Conservation (phyloP, 2,113 vertebrate genomes). For the Sigmodon hispidus region DNA sequence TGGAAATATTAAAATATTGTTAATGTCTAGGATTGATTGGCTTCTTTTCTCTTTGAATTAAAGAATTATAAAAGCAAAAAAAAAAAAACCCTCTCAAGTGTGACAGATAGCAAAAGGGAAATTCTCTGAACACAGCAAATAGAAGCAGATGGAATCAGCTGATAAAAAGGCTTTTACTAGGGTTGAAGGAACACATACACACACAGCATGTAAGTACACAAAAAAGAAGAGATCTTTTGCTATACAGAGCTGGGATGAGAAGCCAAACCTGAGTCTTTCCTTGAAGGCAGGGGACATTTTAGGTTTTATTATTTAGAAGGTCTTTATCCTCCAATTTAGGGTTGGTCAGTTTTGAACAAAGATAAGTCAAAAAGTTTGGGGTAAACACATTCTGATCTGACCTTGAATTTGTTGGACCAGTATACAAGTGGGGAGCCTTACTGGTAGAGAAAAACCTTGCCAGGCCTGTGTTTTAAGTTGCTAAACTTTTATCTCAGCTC, state of each 20-base stretch:
- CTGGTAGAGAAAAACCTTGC: not conserved
- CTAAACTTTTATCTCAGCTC: not conserved
- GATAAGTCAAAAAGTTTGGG: not conserved
- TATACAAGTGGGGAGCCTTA: not conserved
- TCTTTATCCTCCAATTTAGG: not conserved
- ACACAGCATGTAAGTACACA: not conserved
- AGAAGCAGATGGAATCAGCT: not conserved
- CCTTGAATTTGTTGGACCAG: not conserved
- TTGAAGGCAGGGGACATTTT: not conserved
- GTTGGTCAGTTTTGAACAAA: not conserved
- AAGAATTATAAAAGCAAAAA: not conserved
- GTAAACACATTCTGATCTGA: not conserved
- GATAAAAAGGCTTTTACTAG: not conserved
- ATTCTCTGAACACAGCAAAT: not conserved
- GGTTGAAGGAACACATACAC: not conserved
- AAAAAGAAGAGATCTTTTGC: not conserved
- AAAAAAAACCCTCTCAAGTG: not conserved
- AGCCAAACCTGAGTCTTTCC: not conserved
- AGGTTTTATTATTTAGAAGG: not conserved
- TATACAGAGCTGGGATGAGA: not conserved
- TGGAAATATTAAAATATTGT: slow-evolving; percentile 42
- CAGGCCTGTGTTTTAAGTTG: not conserved
- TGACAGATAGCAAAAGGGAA: not conserved
- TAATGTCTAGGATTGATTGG: not conserved
- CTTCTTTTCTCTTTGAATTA: not conserved